Evolutionary conservation across 2,113 vertebrate genomes (phyloP).

Genomic region (Ascaphus truei): DNA sequence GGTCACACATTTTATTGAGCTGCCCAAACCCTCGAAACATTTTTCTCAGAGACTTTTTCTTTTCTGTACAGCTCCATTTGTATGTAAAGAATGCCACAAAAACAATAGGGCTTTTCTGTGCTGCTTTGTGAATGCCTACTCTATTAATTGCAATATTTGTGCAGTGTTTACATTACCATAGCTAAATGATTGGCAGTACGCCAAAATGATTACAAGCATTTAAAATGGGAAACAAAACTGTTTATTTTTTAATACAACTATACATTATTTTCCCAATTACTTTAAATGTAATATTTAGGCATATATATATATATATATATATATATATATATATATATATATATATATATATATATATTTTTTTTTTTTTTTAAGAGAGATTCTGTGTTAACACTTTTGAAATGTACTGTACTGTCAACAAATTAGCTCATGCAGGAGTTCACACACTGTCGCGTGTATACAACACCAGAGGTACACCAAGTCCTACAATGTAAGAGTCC

Average conservation of each 20-base stretch:
- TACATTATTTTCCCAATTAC: no score
- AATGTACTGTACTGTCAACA: no score
- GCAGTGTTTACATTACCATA: constrained; percentile 17
- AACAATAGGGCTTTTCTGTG: constrained; percentile 30
- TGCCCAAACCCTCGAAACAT: constrained; percentile 9
- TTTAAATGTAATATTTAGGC: no score
- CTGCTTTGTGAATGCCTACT: not conserved
- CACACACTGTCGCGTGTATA: no score
- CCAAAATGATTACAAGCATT: not conserved
- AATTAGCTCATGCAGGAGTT: no score
- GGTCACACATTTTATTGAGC: not conserved
- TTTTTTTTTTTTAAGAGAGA: no score
- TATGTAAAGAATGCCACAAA: constrained; percentile 12
- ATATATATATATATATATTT: not conserved
- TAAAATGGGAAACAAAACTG: no score
- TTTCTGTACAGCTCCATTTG: constrained; percentile 13
- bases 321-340: not conserved
- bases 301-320: no score
- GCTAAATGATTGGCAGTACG: constrained; percentile 6
- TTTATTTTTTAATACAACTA: no score
- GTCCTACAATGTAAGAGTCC: no score
- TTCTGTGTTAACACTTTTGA: no score
- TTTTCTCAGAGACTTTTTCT: constrained; percentile 4
- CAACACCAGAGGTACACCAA: no score
- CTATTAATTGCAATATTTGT: constrained; percentile 24